phyloP scores from a whole-genome alignment of 2,888 invertebrate species.

The Stenodera caucasica region DNA sequence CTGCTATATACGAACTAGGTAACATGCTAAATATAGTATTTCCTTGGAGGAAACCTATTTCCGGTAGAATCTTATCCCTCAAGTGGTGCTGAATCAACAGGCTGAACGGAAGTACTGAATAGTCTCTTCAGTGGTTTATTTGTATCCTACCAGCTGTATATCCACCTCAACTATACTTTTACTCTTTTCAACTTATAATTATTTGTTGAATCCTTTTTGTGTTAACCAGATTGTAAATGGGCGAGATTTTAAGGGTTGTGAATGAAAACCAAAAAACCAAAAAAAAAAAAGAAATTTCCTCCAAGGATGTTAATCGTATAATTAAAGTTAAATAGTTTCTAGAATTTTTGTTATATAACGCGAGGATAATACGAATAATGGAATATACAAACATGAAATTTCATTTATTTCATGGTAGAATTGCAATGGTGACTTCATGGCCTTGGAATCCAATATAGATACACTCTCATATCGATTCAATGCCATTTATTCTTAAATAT shows the following conservation, averaged over 20 bases:
- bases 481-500: not conserved
- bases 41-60: constrained; percentile 51
- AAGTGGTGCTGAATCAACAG: constrained; percentile 54
- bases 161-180: constrained; percentile 9
- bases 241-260: not conserved
- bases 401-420: constrained; percentile 29
- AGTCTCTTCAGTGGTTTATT: constrained; percentile 48
- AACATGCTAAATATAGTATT: constrained; percentile 52
- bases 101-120: constrained; percentile 50
- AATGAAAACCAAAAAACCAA: not conserved
- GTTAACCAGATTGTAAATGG: constrained; percentile 4
- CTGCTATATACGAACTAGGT: constrained; percentile 48
- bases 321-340: constrained; percentile 22
- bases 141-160: constrained; percentile 37
- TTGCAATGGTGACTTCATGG: constrained; percentile 24
- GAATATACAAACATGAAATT: constrained; percentile 25
- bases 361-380: constrained; percentile 22
- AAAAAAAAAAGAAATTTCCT: constrained; percentile 5
- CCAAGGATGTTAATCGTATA: constrained; percentile 19
- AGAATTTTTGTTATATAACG: constrained; percentile 22
- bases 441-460: constrained; percentile 23
- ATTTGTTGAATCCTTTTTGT: constrained; percentile 18
- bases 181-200: constrained; percentile 22
- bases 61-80: constrained; percentile 52
- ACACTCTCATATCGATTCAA: not conserved